Base-by-base conservation (phyloP, 1,140 invertebrate species). In the Papilio dardanus region DNA sequence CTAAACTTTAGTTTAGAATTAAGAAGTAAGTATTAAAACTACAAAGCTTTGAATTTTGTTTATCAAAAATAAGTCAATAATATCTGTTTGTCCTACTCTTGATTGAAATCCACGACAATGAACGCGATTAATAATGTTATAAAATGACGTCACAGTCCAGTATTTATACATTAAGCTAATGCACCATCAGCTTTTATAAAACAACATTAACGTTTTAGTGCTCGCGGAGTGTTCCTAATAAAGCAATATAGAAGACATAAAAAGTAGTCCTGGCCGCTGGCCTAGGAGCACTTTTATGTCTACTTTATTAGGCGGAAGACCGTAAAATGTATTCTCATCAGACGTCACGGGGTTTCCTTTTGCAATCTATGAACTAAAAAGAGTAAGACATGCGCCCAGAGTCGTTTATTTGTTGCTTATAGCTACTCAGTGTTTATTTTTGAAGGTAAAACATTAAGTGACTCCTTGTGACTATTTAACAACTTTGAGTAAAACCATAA, bases 291-390 rank as follows among this genome's bases (percentile, higher is more conserved):
- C 76, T 79, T 90, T 88, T 88, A 89, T 86, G 79, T 76, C 58
- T 77, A 66, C 80, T 88, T 90, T 90, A 89, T 89, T 87, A 85
- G 82, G 75, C 76, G 83, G 84, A 78, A 81, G 76, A 83, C 74
- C 82, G 79, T 90, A 89, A 90, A 90, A 79, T 81, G 75, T 76
- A 76, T 81, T 83, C 84, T 89, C 87, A 86, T 88, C 86, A 87
- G 75, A 79, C 76, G 16, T 71, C 77, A 85, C 75, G 74, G 71
- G 73, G 40, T 58, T 78, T 77, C 78, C 74, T 67, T 71, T 62
- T 54, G 21, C 42, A 62, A 73, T 73, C 54, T 58, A 58, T 19
- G n/a, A 19, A 50, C 40, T n/a, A n/a, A n/a, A n/a, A n/a, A n/a
- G n/a, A n/a, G n/a, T n/a, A n/a, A n/a, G n/a, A n/a, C n/a, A n/a